phyloP scores from a whole-genome alignment of 2,888 invertebrate species.

The Calephelis perditalis region DNA sequence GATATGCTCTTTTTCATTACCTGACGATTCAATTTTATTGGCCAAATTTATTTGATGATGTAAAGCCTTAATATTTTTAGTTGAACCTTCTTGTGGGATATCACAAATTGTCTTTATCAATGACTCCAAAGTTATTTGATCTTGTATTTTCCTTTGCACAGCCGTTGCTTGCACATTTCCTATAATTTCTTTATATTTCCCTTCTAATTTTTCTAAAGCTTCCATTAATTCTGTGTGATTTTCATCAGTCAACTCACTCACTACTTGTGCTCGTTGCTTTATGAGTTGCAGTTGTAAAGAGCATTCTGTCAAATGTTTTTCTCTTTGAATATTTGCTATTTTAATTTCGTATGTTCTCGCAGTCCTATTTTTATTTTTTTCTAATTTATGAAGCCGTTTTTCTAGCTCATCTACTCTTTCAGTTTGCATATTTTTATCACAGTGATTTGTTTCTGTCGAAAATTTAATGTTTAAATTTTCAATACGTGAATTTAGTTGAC shows the following conservation, averaged over 20 bases:
- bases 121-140: slow-evolving; percentile 58
- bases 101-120: slow-evolving; percentile 55
- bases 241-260: slow-evolving; percentile 52
- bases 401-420: slow-evolving; percentile 43
- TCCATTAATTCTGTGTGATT: slow-evolving; percentile 50
- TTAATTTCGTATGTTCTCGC: slow-evolving; percentile 51
- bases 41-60: not conserved
- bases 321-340: slow-evolving; percentile 51
- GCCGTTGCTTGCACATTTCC: slow-evolving; percentile 64
- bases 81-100: slow-evolving; percentile 35
- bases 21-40: not conserved
- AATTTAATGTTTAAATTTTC: slow-evolving; percentile 42
- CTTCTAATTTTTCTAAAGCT: slow-evolving; percentile 57
- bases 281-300: slow-evolving; percentile 58
- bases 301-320: slow-evolving; percentile 58
- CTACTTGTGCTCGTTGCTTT: slow-evolving; percentile 55
- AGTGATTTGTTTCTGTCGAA: not conserved
- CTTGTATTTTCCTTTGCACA: slow-evolving; percentile 60
- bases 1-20: slow-evolving; percentile 45
- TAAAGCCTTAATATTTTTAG: not conserved
- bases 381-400: slow-evolving; percentile 53
- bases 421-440: not conserved
- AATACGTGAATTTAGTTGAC: slow-evolving; percentile 39
- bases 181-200: slow-evolving; percentile 63
- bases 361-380: slow-evolving; percentile 52